Base-by-base conservation (phyloP, 2,797 vertebrate genomes). In the Pantherophis vulpinus region DNA sequence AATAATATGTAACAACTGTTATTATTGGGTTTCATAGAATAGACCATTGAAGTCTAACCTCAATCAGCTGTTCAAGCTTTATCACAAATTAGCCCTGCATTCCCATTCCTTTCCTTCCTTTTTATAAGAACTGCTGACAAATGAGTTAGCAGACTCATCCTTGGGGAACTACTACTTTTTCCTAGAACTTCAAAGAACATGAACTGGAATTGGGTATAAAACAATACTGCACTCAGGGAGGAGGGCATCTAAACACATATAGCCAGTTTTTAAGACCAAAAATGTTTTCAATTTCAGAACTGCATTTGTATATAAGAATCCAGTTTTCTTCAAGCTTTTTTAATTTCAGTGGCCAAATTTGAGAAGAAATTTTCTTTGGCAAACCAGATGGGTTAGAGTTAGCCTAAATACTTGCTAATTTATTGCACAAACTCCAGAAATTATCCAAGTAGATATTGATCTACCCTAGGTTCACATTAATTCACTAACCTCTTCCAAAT, bases 61-160 rank as follows among this genome's bases (percentile, higher is more conserved):
- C 88, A 91, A n/a, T 63, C 90, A 93, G 89, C 86, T 79, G 86
- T 60, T 79, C 83, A 60, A 54, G 29, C n/a, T 79, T 88, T 79
- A n/a, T 51, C 58, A 89, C 47, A 93, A 89, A 42, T 88, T 74
- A 93, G 54, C 92, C 51, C 12, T 74, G 37, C 74, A 87, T 7
- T 89, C 56, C 25, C 56, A 91, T 88, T 59, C 86, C 55, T 91
- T 87, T 91, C 47, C n/a, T 27, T 51, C 56, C 70, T 59, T 74
- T 92, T 89, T 74, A 12, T 70, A 90, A 66, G 18, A 66, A 58
- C 13, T 14, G 25, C 61, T 47, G 16, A 60, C 55, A 79, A 91
- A n/a, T 55, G 18, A 91, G 74, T 83, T 25, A 47, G 42, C 74
- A 83, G 74, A 83, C 10, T 47, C 37, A 25, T 25, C 37, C 74